Conservation (phyloP, 1,140 invertebrate species). For the Drosophila sucinea region DNA sequence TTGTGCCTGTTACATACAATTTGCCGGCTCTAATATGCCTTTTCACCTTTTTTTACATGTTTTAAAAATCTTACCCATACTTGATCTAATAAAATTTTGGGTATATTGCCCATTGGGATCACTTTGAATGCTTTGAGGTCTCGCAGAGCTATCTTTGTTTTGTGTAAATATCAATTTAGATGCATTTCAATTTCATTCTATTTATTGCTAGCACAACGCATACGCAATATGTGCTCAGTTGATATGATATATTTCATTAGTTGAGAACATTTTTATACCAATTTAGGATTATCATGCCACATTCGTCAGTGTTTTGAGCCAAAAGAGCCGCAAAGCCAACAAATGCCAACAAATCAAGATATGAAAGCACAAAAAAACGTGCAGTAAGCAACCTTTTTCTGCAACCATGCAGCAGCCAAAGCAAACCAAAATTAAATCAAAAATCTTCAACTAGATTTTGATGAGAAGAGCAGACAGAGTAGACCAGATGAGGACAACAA, state of each 20-base stretch:
- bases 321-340: slow-evolving; percentile 14
- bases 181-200: background rate
- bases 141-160: too few relatives aligned
- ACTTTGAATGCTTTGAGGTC: too few relatives aligned
- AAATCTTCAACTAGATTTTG: slow-evolving; percentile 79
- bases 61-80: too few relatives aligned
- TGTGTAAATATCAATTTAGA: background rate
- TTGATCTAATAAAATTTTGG: too few relatives aligned
- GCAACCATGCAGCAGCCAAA: slow-evolving; percentile 25
- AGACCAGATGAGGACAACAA: background rate
- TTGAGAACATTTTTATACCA: slow-evolving; percentile 11
- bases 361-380: slow-evolving; percentile 25
- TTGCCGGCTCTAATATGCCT: too few relatives aligned
- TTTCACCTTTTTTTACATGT: too few relatives aligned
- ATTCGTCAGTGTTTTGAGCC: background rate
- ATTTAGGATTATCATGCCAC: slow-evolving; percentile 13
- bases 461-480: slow-evolving; percentile 39
- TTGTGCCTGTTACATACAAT: too few relatives aligned
- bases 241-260: slow-evolving; percentile 33
- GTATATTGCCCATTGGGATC: too few relatives aligned
- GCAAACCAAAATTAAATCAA: slow-evolving; percentile 75
- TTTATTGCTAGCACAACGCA: background rate
- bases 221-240: background rate
- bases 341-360: slow-evolving; percentile 36
- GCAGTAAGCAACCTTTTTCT: slow-evolving; percentile 37